Percentiles rank a stretch among this genome's conserved stretches.
Evolutionary conservation across 2,888 invertebrate genomes (phyloP).

Genomic region (Xestia sexstrigata): DNA sequence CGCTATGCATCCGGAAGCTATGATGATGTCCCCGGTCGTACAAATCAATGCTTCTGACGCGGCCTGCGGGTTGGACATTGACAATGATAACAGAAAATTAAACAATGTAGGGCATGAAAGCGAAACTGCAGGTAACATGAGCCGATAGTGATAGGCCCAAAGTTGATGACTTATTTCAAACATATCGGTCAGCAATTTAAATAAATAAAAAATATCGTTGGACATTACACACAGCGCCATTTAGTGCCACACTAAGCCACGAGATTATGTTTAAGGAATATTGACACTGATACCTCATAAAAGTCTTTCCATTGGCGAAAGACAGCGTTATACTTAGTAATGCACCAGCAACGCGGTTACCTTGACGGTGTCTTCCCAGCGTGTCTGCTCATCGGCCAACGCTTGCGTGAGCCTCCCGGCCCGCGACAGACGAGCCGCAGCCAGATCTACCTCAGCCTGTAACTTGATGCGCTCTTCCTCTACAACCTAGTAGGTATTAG

Average conservation of each 20-base stretch:
- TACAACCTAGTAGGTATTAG: slow-evolving; percentile 83
- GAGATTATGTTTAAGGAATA: neutral
- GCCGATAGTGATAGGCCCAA: neutral
- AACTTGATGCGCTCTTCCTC: slow-evolving; percentile 94
- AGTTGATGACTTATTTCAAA: neutral
- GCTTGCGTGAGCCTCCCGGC: slow-evolving; percentile 97
- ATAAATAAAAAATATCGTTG: too few relatives aligned
- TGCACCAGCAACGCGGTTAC: slow-evolving; percentile 68
- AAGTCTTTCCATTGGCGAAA: neutral
- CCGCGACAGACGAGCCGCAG: slow-evolving; percentile 94
- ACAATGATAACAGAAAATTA: neutral
- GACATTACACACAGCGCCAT: too few relatives aligned
- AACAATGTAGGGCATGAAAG: neutral
- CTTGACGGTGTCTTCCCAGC: slow-evolving; percentile 95
- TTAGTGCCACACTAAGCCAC: too few relatives aligned
- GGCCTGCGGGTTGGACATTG: slow-evolving; percentile 78
- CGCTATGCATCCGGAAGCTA: slow-evolving; percentile 96
- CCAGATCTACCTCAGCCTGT: slow-evolving; percentile 94
- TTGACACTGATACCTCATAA: neutral
- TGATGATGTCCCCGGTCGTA: slow-evolving; percentile 96
- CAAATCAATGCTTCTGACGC: slow-evolving; percentile 93
- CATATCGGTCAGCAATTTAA: neutral
- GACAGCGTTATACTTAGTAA: neutral
- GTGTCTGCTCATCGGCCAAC: slow-evolving; percentile 95
- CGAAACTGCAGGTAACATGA: neutral